Conservation (phyloP, 2,113 vertebrate species). For the Pantherophis guttatus region DNA sequence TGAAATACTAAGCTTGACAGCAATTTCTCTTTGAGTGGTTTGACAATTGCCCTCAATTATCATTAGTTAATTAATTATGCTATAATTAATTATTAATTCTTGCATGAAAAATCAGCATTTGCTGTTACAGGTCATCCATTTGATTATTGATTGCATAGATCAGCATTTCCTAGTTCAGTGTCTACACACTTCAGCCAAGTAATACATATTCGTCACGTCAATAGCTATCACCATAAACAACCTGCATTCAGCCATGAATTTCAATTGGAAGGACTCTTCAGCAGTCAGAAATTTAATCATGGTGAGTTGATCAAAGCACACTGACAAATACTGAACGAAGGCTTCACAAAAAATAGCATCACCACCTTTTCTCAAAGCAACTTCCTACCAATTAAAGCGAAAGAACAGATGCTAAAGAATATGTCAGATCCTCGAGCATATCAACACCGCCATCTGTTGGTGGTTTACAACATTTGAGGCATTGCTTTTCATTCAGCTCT, state of each 20-base stretch:
- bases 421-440: neutral
- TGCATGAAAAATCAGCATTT: neutral
- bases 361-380: neutral
- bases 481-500: neutral
- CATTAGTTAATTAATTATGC: neutral
- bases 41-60: neutral
- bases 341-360: neutral
- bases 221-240: neutral
- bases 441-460: neutral
- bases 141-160: neutral
- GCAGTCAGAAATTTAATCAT: neutral
- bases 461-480: neutral
- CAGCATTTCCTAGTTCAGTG: neutral
- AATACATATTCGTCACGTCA: neutral
- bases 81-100: neutral
- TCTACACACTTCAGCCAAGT: neutral
- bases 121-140: neutral
- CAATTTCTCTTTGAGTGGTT: neutral
- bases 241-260: neutral
- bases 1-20: neutral
- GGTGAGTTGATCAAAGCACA: neutral
- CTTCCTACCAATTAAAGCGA: neutral
- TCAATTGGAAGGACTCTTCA: neutral
- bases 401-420: neutral
- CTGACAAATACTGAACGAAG: neutral